Evolutionary conservation across 2,888 invertebrate genomes (phyloP), one percentile per base, ranked within the genome.

Genomic region (Caenorhabditis afra): DNA sequence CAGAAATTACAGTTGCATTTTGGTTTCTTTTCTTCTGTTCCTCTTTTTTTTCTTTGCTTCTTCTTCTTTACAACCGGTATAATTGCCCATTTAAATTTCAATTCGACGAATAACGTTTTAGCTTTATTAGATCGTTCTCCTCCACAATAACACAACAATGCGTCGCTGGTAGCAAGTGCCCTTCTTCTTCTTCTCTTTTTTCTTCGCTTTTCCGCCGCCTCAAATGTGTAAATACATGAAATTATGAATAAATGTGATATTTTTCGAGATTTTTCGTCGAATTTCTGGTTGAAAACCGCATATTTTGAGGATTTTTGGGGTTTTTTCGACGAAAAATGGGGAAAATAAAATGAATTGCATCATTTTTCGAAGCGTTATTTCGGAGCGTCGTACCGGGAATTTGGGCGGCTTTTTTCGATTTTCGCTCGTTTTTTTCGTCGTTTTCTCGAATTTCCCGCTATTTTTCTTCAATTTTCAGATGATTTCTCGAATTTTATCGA

Each of bases 331-430:
- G 20, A 53, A 35, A 18, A 37, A 52, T 41, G 7, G 47, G 16
- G 4, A 65, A 52, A 20, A 49, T 52, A 11, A n/a, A 55, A 29
- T 11, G 29, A 58, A 74, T 74, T 75, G 66, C 75, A 75, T 75
- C 75, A 67, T 62, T 55, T 45, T 23, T 2, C 5, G 7, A 29
- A 16, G 55, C 55, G 75, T 37, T 20, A 76, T 75, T 37, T 47
- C 68, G 76, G 76, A 76, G 76, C 58, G 58, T 76, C 76, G 76
- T 76, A 62, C 50, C 47, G 2, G 35, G 49, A 57, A 49, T 47
- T 64, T 50, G 44, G 68, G 47, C 75, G 35, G 67, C 64, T 23
- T 58, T 64, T 68, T 64, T 52, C 8, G 18, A 22, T 23, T 61
- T 47, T 18, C 16, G 2, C 2, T 18, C 18, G 1, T 12, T 39